A percentile compares a stretch with the other conserved stretches of the same genome.
Conservation (phyloP, 2,888 invertebrate genomes). For the Trachelus iudaicus region DNA sequence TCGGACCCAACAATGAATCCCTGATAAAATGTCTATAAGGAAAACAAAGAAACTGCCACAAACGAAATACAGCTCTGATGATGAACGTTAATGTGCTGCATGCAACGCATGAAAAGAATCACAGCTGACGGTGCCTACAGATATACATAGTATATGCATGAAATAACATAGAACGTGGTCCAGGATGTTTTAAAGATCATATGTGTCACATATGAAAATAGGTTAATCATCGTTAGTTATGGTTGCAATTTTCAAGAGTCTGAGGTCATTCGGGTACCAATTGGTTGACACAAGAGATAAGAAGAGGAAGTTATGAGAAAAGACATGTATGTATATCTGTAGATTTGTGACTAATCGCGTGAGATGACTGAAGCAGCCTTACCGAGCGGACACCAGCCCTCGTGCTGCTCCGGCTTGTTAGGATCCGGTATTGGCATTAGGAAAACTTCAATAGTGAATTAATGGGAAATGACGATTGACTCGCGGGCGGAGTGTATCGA, state of each 20-base stretch:
- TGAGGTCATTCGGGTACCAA: neutral
- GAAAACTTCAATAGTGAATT: constrained; percentile 58
- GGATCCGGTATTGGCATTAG: constrained; percentile 85
- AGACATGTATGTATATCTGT: neutral
- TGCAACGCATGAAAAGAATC: neutral
- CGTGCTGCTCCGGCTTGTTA: constrained; percentile 89
- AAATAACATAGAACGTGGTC: neutral
- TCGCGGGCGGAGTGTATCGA: constrained; percentile 53
- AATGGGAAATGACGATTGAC: constrained; percentile 57
- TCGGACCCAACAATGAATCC: neutral
- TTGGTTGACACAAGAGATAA: neutral
- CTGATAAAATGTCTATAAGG: neutral
- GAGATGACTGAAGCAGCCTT: constrained; percentile 65
- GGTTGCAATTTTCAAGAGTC: neutral
- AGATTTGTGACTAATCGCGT: neutral
- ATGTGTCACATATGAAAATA: neutral
- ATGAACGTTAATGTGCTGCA: neutral
- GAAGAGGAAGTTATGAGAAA: neutral
- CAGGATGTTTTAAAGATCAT: neutral
- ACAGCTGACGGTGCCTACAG: neutral
- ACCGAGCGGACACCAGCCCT: constrained; percentile 90
- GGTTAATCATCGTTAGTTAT: neutral
- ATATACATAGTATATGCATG: neutral
- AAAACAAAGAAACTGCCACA: neutral
- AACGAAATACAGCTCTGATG: neutral